Evolutionary conservation across 2,797 vertebrate species (phyloP).

Genomic region (Columba guinea): DNA sequence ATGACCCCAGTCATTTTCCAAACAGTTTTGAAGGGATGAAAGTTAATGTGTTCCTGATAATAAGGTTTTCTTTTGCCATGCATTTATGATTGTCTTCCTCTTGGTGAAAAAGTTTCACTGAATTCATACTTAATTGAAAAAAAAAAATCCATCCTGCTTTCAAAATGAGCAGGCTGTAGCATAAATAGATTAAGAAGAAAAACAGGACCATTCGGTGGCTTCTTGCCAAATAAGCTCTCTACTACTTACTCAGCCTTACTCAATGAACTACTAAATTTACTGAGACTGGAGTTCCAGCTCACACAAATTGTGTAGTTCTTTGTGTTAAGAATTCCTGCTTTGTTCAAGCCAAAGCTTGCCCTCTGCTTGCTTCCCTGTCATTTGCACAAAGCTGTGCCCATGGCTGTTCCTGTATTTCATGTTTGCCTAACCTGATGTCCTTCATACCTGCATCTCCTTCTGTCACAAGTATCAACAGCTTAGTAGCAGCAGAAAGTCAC

Average conservation of each 20-base stretch:
- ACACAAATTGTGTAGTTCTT: background rate
- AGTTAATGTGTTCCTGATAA: background rate
- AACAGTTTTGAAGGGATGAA: background rate
- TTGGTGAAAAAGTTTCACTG: background rate
- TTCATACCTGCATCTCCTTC: background rate
- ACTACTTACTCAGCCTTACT: background rate
- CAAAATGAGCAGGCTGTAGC: background rate
- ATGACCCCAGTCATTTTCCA: background rate
- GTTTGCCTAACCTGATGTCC: background rate
- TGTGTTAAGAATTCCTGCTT: background rate
- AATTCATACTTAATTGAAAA: background rate
- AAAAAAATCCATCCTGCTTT: background rate
- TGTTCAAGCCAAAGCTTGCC: background rate
- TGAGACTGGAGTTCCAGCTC: background rate
- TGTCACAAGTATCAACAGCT: background rate
- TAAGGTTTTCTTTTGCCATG: background rate
- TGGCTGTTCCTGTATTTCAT: background rate
- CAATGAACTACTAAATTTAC: background rate
- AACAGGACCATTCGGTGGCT: background rate
- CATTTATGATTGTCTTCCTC: background rate
- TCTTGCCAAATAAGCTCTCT: background rate
- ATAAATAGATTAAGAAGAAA: conserved; percentile 15
- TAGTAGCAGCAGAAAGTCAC: background rate
- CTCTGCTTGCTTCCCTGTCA: background rate
- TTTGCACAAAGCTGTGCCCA: background rate